phyloP scores from a whole-genome alignment of 2,888 invertebrate genomes.

The Nomada fabriciana region DNA sequence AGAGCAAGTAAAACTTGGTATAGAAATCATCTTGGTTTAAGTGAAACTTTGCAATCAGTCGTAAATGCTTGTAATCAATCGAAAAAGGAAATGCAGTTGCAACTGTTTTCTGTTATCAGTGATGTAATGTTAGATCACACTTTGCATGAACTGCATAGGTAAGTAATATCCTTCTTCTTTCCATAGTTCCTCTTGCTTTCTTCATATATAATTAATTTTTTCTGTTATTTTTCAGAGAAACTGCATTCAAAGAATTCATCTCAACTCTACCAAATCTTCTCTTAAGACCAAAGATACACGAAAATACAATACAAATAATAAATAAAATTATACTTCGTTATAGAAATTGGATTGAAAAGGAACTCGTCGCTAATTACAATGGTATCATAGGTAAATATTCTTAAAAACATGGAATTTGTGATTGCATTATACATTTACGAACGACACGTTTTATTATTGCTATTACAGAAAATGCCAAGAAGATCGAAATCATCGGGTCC shows the following conservation, averaged over 20 bases:
- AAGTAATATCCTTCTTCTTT: constrained; percentile 34
- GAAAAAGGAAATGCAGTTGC: constrained; percentile 77
- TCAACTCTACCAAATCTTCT: constrained; percentile 76
- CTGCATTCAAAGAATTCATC: constrained; percentile 76
- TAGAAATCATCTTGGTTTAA: constrained; percentile 73
- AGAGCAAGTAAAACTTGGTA: constrained; percentile 77
- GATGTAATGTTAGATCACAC: constrained; percentile 84
- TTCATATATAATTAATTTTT: neutral
- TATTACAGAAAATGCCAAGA: constrained; percentile 80
- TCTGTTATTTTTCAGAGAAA: constrained; percentile 69
- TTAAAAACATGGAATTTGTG: constrained; percentile 11
- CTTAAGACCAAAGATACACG: constrained; percentile 73
- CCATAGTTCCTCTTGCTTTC: too few species aligned
- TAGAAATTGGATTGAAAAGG: constrained; percentile 75
- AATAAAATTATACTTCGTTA: constrained; percentile 78
- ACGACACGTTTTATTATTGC: constrained; percentile 31
- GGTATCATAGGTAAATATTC: constrained; percentile 77
- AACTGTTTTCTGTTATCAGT: constrained; percentile 84
- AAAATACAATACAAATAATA: constrained; percentile 78
- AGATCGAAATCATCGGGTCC: constrained; percentile 78
- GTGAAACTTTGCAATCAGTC: constrained; percentile 70
- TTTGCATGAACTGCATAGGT: constrained; percentile 82
- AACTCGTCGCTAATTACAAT: constrained; percentile 74
- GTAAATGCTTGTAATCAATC: constrained; percentile 69
- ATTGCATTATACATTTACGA: neutral